Percentiles rank a stretch among this genome's conserved stretches.
Evolutionary conservation across 2,888 invertebrate genomes (phyloP).

Genomic region (Trisateles emortualis): DNA sequence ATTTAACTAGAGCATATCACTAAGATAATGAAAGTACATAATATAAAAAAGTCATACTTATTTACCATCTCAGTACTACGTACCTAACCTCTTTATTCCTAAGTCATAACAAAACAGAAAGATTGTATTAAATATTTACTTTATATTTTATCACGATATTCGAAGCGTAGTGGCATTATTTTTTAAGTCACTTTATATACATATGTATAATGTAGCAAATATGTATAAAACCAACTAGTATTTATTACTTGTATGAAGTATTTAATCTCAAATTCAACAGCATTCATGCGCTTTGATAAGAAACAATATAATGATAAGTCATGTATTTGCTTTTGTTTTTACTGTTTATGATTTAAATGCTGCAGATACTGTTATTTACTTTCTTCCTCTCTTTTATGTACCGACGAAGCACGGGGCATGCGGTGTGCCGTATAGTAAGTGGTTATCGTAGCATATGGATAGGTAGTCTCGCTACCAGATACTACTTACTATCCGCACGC

Average conservation of each 20-base stretch:
- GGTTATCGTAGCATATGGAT: too few species aligned
- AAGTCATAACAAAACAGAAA: conserved; percentile 23
- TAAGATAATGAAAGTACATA: background rate
- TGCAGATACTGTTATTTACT: conserved; percentile 1
- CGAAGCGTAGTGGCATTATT: conserved; percentile 34
- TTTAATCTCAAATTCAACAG: conserved; percentile 47
- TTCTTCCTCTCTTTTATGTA: too few species aligned
- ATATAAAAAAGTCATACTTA: background rate
- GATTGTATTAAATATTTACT: conserved; percentile 34
- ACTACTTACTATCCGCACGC: too few species aligned
- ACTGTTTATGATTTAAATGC: background rate
- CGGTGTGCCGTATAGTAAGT: too few species aligned
- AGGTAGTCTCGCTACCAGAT: too few species aligned
- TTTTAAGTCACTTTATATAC: conserved; percentile 36
- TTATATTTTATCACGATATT: conserved; percentile 35
- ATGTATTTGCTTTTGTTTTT: conserved; percentile 23
- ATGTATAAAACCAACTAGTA: conserved; percentile 15
- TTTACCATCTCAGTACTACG: background rate
- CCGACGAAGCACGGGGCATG: too few species aligned
- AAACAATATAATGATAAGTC: conserved; percentile 38
- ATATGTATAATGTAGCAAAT: conserved; percentile 25
- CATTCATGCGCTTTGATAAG: conserved; percentile 24
- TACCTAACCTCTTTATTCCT: conserved; percentile 28
- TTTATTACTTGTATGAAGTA: conserved; percentile 4
- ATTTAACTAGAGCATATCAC: background rate